A percentile compares a stretch with the other conserved stretches of the same genome.
Conservation (phyloP, 2,113 vertebrate genomes). For the Solea senegalensis region DNA sequence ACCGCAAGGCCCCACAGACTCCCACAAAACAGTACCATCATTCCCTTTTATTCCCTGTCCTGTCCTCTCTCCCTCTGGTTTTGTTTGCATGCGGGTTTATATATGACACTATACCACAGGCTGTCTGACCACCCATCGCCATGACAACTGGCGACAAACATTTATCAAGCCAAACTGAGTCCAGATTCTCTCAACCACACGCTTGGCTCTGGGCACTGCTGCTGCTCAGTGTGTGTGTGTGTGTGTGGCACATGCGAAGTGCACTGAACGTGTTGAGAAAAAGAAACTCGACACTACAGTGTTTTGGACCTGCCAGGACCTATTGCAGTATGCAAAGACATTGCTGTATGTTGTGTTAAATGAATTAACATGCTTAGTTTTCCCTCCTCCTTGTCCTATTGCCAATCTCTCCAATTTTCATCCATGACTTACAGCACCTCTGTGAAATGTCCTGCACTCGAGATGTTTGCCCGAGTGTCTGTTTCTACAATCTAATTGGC, state of each 20-base stretch:
- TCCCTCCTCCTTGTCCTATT: background rate
- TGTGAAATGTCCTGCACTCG: slow-evolving; percentile 15
- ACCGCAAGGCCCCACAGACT: slow-evolving; percentile 30
- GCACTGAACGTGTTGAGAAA: background rate
- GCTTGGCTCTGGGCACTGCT: slow-evolving; percentile 43
- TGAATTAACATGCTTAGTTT: background rate
- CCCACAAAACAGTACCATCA: slow-evolving; percentile 32
- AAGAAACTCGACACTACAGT: slow-evolving; percentile 22
- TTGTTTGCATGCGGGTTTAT: slow-evolving; percentile 55
- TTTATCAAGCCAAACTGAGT: slow-evolving; percentile 66
- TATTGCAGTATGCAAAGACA: background rate
- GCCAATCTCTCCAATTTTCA: slow-evolving; percentile 11
- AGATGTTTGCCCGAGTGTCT: slow-evolving; percentile 29
- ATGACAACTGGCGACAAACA: slow-evolving; percentile 73
- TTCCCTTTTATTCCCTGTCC: slow-evolving; percentile 36
- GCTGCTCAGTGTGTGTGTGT: slow-evolving; percentile 18
- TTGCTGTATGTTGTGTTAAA: slow-evolving; percentile 6
- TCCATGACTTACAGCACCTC: slow-evolving; percentile 28
- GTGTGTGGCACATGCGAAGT: slow-evolving; percentile 5
- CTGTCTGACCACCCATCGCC: slow-evolving; percentile 58
- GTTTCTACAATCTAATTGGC: slow-evolving; percentile 55
- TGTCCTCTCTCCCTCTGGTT: slow-evolving; percentile 34
- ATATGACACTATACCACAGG: slow-evolving; percentile 61
- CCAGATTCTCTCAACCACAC: slow-evolving; percentile 71
- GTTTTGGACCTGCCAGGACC: slow-evolving; percentile 15